A percentile compares a stretch with the other conserved stretches of the same genome.
These are phyloP conservation scores for Anniella stebbinsi DNA, from an alignment of 2,797 vertebrate species.

Conservation along the genomic window DNA sequence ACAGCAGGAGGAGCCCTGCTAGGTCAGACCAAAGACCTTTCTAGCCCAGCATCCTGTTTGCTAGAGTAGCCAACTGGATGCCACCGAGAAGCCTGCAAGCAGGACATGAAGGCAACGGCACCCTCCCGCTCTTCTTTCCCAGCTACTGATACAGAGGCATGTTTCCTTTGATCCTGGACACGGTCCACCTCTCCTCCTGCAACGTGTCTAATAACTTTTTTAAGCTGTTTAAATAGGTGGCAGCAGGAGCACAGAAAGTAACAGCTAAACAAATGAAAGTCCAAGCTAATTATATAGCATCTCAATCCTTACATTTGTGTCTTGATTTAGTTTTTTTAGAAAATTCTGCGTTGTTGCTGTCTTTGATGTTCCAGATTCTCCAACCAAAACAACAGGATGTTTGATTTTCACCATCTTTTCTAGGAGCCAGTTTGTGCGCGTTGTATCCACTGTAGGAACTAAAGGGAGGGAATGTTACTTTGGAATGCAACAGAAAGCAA, in stretches of 20 bases:
- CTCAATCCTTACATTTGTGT: slow-evolving; percentile 80
- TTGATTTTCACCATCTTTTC: slow-evolving; percentile 92
- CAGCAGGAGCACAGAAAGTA: background rate
- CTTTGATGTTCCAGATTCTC: slow-evolving; percentile 96
- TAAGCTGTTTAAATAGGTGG: too few species aligned
- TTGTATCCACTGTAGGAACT: slow-evolving; percentile 97
- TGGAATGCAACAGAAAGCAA: background rate
- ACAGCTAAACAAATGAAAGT: background rate
- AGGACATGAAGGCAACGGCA: too few species aligned
- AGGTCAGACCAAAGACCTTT: too few species aligned
- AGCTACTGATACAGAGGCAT: too few species aligned
- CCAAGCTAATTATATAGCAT: background rate
- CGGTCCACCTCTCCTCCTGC: too few species aligned
- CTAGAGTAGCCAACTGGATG: too few species aligned
- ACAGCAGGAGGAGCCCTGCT: too few species aligned
- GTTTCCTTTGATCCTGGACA: too few species aligned
- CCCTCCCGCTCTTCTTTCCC: too few species aligned
- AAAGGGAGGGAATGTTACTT: slow-evolving; percentile 10
- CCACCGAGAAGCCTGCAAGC: too few species aligned
- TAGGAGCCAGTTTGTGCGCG: slow-evolving; percentile 89
- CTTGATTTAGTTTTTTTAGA: slow-evolving; percentile 84
- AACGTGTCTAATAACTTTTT: too few species aligned
- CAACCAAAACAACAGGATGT: slow-evolving; percentile 89
- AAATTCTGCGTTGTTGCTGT: slow-evolving; percentile 95
- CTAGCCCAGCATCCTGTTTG: too few species aligned